A percentile compares a stretch with the other conserved stretches of the same genome.
These are phyloP conservation scores for Nebria brevicollis DNA, from an alignment of 2,888 invertebrate species.

Conservation along the genomic window DNA sequence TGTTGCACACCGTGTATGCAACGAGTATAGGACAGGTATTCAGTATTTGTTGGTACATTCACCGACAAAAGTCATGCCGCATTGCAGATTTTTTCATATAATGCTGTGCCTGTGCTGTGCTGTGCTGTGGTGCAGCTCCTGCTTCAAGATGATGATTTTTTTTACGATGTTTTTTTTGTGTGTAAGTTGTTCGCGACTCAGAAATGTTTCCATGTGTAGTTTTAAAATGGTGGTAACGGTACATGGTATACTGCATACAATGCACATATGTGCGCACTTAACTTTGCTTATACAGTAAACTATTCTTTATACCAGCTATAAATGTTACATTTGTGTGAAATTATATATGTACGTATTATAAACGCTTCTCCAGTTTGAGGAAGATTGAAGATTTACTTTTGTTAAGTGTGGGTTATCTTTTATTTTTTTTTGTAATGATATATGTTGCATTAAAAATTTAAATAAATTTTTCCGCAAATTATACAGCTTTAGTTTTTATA, in stretches of 20 bases:
- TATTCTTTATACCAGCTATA: not conserved
- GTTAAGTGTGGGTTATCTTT: no score
- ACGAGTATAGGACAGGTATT: constrained; percentile 46
- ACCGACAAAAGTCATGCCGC: constrained; percentile 24
- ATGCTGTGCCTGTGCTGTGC: not conserved
- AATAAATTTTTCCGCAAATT: no score
- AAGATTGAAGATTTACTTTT: not conserved
- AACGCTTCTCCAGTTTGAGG: not conserved
- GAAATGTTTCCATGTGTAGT: constrained; percentile 1
- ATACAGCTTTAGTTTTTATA: no score
- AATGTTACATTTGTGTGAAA: not conserved
- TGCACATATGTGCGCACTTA: not conserved
- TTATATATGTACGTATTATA: not conserved
- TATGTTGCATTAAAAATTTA: no score
- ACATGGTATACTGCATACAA: not conserved
- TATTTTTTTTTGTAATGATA: no score
- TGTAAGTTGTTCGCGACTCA: not conserved
- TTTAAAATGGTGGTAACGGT: constrained; percentile 1
- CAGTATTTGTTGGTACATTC: constrained; percentile 46
- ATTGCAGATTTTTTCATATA: constrained; percentile 14
- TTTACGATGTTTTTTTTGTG: not conserved
- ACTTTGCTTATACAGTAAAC: not conserved
- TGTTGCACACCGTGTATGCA: constrained; percentile 20
- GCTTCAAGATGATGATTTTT: constrained; percentile 1
- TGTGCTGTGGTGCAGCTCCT: not conserved